Base-by-base conservation (phyloP, 2,888 invertebrate genomes). In the Physocephala rufipes region DNA sequence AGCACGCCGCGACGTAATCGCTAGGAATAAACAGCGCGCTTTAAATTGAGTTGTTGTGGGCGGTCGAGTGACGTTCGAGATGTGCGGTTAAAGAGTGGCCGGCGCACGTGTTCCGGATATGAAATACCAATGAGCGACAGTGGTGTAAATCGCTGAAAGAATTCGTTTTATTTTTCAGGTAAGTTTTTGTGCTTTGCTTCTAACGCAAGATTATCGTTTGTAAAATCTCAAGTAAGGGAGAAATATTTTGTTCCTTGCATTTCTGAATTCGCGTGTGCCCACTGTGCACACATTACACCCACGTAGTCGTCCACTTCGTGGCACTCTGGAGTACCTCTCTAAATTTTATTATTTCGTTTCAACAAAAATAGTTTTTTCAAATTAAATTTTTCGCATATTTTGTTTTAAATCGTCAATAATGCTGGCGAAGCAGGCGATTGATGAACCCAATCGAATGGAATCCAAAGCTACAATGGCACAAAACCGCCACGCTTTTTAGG, bases 1-100 rank as follows among this genome's bases (percentile, higher is more conserved):
- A 79, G 82, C 83, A 83, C 83, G 83, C 83, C 83, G 80, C 66
- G 66, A n/a, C n/a, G 68, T 74, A 65, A 71, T 71, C 68, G 73
- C 19, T 53, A 67, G 55, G 65, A 74, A 65, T 66, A 28, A 58
- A 59, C 3, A 58, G 24, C 26, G 24, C 15, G 58, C 24, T 24
- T 12, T 24, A 12, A 24, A 19, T 15, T 16, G 58, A 28, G 58
- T 21, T 19, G 24, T 53, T 53, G 53, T 53, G 19, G 53, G 24
- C n/a, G 53, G 24, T 24, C 62, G 74, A 9, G 36, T 4, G 58
- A 21, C 58, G 53, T 21, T 16, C 28, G 58, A 58, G 58, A 58
- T 47, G 28, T 68, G 19, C 30, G 62, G 68, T 28, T 67, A 67
- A 71, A 70, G 36, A 61, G n/a, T n/a, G n/a, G n/a, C n/a, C n/a